phyloP scores from a whole-genome alignment of 2,888 invertebrate species.

The Nomada ruficornis region DNA sequence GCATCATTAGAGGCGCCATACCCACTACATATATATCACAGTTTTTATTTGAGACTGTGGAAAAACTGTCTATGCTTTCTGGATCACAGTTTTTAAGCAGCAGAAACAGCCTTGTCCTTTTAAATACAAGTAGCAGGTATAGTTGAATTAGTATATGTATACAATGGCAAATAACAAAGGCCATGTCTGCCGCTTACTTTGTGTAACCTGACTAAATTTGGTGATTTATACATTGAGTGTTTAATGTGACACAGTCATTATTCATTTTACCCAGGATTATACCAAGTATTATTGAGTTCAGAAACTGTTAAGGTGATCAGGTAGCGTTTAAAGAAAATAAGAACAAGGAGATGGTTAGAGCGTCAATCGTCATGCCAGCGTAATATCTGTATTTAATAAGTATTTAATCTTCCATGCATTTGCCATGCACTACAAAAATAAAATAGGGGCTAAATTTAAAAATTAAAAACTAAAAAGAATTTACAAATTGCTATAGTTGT shows the following conservation, averaged over 20 bases:
- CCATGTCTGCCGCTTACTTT: slow-evolving; percentile 72
- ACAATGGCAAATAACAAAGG: slow-evolving; percentile 26
- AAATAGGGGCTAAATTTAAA: slow-evolving; percentile 62
- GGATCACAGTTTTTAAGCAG: slow-evolving; percentile 73
- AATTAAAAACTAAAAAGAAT: slow-evolving; percentile 43
- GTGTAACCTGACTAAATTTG: slow-evolving; percentile 56
- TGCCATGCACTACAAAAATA: slow-evolving; percentile 81
- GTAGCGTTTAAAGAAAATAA: slow-evolving; percentile 56
- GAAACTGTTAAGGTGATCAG: slow-evolving; percentile 67
- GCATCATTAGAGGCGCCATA: slow-evolving; percentile 85
- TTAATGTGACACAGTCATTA: slow-evolving; percentile 53
- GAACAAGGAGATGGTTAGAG: slow-evolving; percentile 78
- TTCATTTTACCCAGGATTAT: slow-evolving; percentile 54
- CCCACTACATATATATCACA: slow-evolving; percentile 84
- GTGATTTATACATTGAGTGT: slow-evolving; percentile 54
- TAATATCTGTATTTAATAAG: slow-evolving; percentile 73
- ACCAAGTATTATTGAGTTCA: slow-evolving; percentile 65
- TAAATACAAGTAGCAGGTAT: not conserved
- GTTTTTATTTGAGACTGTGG: slow-evolving; percentile 79
- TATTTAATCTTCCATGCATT: slow-evolving; percentile 80
- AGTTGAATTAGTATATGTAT: not conserved
- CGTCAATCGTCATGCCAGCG: slow-evolving; percentile 81
- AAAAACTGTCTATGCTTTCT: slow-evolving; percentile 68
- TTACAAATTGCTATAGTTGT: slow-evolving; percentile 55
- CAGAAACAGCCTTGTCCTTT: slow-evolving; percentile 70